Percentiles rank a stretch among this genome's conserved stretches.
These are phyloP conservation scores for Galeopterus variegatus DNA, from an alignment of 2,113 vertebrate species.

Conservation along the genomic window DNA sequence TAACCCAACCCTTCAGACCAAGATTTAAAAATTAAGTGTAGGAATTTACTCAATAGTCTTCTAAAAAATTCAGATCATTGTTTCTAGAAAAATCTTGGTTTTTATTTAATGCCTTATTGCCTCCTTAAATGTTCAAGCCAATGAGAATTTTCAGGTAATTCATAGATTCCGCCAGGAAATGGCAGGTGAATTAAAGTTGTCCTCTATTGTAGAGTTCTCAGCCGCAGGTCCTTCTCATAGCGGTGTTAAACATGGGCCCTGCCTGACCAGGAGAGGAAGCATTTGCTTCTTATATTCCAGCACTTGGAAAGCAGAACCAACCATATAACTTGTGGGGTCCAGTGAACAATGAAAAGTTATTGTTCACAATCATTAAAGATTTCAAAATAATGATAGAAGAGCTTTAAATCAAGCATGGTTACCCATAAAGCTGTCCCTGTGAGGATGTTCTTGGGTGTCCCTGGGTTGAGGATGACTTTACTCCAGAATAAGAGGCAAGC, in stretches of 20 bases:
- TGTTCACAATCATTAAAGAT: background rate
- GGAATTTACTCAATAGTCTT: background rate
- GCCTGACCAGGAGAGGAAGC: fast-evolving
- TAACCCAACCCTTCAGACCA: background rate
- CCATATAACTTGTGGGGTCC: background rate
- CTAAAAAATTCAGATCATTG: background rate
- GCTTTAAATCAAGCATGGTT: background rate
- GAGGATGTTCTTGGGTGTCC: background rate
- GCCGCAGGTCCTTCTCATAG: background rate
- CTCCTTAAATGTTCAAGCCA: background rate
- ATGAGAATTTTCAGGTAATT: background rate
- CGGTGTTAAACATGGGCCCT: background rate
- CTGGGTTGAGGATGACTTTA: background rate
- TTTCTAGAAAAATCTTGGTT: background rate
- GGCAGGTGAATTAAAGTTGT: background rate
- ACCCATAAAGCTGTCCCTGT: background rate
- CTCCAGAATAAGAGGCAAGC: background rate
- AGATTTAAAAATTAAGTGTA: background rate
- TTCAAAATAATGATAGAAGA: background rate
- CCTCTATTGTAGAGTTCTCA: background rate
- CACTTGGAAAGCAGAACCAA: background rate
- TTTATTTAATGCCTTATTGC: background rate
- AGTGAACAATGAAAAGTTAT: background rate
- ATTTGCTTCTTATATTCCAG: background rate
- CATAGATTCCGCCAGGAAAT: background rate